Evolutionary conservation across 1,140 invertebrate genomes (phyloP).

Genomic region (Spodoptera litura): DNA sequence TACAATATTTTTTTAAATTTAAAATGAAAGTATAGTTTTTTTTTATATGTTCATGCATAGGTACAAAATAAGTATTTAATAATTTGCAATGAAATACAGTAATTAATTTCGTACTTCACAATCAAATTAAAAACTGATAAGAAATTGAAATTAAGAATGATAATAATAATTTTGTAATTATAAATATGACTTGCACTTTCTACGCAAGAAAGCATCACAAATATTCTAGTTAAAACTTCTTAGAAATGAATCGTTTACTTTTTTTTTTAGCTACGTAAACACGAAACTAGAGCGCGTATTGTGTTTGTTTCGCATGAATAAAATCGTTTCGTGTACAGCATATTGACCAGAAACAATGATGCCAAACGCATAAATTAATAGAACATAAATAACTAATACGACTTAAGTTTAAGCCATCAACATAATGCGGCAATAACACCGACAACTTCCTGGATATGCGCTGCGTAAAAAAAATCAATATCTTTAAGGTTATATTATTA

Average conservation of each 20-base stretch:
- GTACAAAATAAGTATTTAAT: too few relatives aligned
- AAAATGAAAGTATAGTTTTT: too few relatives aligned
- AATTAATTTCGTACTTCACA: too few relatives aligned
- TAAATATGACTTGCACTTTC: too few relatives aligned
- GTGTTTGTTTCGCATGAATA: constrained; percentile 6
- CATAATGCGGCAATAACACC: constrained; percentile 28
- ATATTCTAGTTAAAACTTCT: too few relatives aligned
- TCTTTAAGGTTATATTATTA: constrained; percentile 57
- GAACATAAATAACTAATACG: constrained; percentile 10
- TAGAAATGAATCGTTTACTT: not conserved
- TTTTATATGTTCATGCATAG: too few relatives aligned
- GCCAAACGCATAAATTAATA: not conserved
- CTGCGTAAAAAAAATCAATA: constrained; percentile 63
- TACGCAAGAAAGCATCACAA: too few relatives aligned
- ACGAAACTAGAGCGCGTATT: not conserved
- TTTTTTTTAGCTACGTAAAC: not conserved
- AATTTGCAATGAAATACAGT: too few relatives aligned
- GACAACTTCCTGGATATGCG: constrained; percentile 35
- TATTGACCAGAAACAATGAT: constrained; percentile 3
- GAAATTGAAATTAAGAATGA: too few relatives aligned
- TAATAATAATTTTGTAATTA: too few relatives aligned
- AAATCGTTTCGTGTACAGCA: constrained; percentile 4
- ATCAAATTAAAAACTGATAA: too few relatives aligned
- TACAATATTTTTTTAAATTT: too few relatives aligned
- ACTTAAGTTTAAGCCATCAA: constrained; percentile 8